Percentiles rank a stretch among this genome's conserved stretches.
These are phyloP conservation scores for Hydropsyche tenuis DNA, from an alignment of 1,140 invertebrate genomes.

Conservation along the genomic window DNA sequence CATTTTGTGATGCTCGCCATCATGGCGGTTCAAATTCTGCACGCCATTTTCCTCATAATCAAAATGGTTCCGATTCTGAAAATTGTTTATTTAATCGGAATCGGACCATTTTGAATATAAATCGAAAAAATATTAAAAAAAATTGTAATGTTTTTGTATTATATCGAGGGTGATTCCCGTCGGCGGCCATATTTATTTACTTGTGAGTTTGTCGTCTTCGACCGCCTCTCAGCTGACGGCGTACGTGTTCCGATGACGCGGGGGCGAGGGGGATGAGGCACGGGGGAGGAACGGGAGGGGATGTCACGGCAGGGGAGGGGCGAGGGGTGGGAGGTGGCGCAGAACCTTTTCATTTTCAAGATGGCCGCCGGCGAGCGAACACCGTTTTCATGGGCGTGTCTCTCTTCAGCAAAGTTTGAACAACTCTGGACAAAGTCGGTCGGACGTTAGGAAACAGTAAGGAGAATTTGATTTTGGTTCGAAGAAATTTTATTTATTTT, in stretches of 20 bases:
- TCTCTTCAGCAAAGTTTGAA: neutral
- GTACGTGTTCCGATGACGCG: neutral
- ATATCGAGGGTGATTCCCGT: neutral
- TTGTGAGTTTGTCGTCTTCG: neutral
- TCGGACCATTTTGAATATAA: neutral
- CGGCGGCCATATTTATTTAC: slow-evolving; percentile 24
- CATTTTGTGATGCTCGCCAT: too few species aligned
- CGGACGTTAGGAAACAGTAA: too few species aligned
- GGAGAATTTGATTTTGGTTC: too few species aligned
- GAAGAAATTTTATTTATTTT: too few species aligned
- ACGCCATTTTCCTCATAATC: too few species aligned
- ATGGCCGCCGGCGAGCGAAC: slow-evolving; percentile 16
- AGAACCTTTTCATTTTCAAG: slow-evolving; percentile 24
- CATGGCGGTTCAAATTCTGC: too few species aligned
- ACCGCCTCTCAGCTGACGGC: neutral
- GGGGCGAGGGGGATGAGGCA: neutral
- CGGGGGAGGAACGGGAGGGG: neutral
- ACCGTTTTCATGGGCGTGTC: slow-evolving; percentile 12
- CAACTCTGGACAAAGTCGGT: neutral
- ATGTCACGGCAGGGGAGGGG: too few species aligned
- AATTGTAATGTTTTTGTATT: too few species aligned
- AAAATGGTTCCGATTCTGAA: too few species aligned
- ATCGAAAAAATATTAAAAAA: neutral
- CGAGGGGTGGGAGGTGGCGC: neutral
- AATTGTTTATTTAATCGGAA: too few species aligned